Percentiles rank a stretch among this genome's conserved stretches.
Conservation (phyloP, 2,888 invertebrate species). For the Scelioninae gen. 1 region DNA sequence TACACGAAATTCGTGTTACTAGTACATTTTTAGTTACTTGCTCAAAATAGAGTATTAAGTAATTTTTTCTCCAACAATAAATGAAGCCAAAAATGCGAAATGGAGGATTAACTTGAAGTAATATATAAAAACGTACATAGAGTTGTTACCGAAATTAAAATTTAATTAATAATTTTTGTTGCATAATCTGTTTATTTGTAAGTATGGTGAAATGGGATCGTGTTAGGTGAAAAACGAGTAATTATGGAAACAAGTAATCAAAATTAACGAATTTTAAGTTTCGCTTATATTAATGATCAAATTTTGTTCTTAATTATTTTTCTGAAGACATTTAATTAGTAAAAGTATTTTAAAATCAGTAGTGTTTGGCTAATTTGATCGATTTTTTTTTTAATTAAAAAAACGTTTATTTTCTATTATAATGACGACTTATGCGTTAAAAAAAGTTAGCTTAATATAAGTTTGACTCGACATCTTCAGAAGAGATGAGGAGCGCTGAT, state of each 20-base stretch:
- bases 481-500: slow-evolving; percentile 8
- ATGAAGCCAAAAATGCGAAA: slow-evolving; percentile 22
- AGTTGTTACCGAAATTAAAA: slow-evolving; percentile 13
- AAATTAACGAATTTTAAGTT: not conserved
- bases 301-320: slow-evolving; percentile 4
- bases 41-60: slow-evolving; percentile 16
- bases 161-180: slow-evolving; percentile 13
- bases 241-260: not conserved
- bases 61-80: slow-evolving; percentile 25
- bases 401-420: slow-evolving; percentile 8
- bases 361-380: not conserved
- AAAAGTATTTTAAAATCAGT: not conserved
- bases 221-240: not conserved
- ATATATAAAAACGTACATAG: slow-evolving; percentile 10
- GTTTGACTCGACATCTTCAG: slow-evolving; percentile 20
- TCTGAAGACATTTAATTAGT: slow-evolving; percentile 10
- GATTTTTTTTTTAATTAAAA: not conserved
- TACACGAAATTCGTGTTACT: slow-evolving; percentile 2
- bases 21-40: slow-evolving; percentile 12
- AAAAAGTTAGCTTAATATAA: slow-evolving; percentile 2
- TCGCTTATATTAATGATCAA: not conserved
- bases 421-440: slow-evolving; percentile 13
- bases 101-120: not conserved
- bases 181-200: not conserved
- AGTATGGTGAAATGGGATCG: not conserved